A percentile compares a stretch with the other conserved stretches of the same genome.
These are phyloP conservation scores for Arremon brunneinucha DNA, from an alignment of 2,797 vertebrate genomes.

Conservation along the genomic window DNA sequence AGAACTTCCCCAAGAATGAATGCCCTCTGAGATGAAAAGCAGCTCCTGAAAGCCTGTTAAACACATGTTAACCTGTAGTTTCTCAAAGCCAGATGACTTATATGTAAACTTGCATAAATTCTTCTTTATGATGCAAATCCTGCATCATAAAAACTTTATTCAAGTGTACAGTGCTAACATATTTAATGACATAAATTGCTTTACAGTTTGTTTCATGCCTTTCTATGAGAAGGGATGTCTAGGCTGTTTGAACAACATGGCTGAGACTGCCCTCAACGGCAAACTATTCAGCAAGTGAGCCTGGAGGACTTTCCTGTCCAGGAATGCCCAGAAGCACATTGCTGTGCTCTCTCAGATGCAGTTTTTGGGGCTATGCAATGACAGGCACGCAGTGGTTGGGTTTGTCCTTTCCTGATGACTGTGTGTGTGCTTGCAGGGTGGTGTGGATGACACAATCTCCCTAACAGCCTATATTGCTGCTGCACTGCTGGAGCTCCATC, in stretches of 20 bases:
- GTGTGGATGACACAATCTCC: conserved; percentile 36
- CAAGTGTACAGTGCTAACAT: background rate
- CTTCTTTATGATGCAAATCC: background rate
- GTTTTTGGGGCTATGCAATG: background rate
- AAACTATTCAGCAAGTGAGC: background rate
- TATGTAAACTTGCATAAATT: background rate
- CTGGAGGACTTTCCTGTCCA: background rate
- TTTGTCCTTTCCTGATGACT: background rate
- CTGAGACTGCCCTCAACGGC: background rate
- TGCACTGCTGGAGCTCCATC: conserved; percentile 13
- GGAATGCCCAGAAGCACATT: background rate
- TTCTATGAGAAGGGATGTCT: background rate
- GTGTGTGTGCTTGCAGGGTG: conserved; percentile 27
- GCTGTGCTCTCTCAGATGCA: background rate
- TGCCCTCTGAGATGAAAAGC: background rate
- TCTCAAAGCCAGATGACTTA: background rate
- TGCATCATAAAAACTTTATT: background rate
- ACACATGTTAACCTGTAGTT: background rate
- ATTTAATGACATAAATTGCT: background rate
- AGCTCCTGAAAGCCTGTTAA: background rate
- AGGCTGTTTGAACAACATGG: background rate
- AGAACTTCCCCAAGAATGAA: background rate
- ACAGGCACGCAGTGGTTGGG: background rate
- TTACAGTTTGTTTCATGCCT: background rate
- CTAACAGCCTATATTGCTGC: conserved; percentile 53